Conservation (phyloP, 1,140 invertebrate genomes). For the Pseudobourletiella spinata region DNA sequence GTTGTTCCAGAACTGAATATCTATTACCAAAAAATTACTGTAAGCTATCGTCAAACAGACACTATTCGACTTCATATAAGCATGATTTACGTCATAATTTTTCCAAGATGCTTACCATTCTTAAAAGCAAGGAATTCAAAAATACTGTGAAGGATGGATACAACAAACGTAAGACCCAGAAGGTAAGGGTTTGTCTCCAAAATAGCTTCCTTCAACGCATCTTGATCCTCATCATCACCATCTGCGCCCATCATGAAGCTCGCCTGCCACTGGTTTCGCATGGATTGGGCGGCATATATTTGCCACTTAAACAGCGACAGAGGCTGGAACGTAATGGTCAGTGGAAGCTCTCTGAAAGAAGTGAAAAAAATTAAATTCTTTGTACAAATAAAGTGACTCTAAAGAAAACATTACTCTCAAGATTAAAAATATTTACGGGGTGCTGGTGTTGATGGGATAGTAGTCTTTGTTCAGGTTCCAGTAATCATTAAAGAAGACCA, state of each 20-base stretch:
- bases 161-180: slow-evolving; percentile 77
- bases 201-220: slow-evolving; percentile 92
- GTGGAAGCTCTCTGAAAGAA: slow-evolving; percentile 44
- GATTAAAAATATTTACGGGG: slow-evolving; percentile 49
- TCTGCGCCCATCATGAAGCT: slow-evolving; percentile 50
- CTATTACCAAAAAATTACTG: slow-evolving; percentile 44
- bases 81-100: too few relatives aligned
- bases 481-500: slow-evolving; percentile 94
- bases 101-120: slow-evolving; percentile 74
- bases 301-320: slow-evolving; percentile 96
- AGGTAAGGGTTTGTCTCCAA: slow-evolving; percentile 96
- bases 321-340: slow-evolving; percentile 83
- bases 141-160: slow-evolving; percentile 92
- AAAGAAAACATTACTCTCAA: too few relatives aligned
- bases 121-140: slow-evolving; percentile 99
- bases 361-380: too few relatives aligned
- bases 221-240: slow-evolving; percentile 86
- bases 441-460: slow-evolving; percentile 80
- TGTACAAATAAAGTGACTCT: too few relatives aligned
- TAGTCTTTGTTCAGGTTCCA: slow-evolving; percentile 98
- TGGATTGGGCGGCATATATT: slow-evolving; percentile 82
- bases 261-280: slow-evolving; percentile 66
- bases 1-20: slow-evolving; percentile 99
- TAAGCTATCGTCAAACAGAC: too few relatives aligned
- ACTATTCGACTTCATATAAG: too few relatives aligned